Evolutionary conservation across 2,797 vertebrate genomes (phyloP).

Genomic region (Psittacula echo): DNA sequence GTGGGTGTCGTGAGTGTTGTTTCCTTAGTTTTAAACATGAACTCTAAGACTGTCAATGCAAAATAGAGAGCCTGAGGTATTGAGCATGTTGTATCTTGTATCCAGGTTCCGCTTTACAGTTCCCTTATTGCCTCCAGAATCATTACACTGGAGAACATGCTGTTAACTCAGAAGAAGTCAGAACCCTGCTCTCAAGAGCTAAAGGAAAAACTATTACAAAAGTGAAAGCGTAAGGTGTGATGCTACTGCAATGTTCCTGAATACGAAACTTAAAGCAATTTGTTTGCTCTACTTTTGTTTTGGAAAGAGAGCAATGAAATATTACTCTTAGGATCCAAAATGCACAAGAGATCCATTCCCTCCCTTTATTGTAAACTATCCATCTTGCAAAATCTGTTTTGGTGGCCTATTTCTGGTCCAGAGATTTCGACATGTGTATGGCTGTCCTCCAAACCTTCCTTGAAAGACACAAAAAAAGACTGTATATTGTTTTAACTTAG

Average conservation of each 20-base stretch:
- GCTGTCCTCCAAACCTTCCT: constrained; percentile 31
- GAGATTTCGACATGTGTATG: constrained; percentile 41
- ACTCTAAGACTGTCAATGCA: not conserved
- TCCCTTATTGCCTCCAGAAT: not conserved
- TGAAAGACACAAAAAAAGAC: not conserved
- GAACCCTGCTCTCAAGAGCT: not conserved
- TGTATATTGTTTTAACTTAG: not conserved
- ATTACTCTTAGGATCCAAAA: not conserved
- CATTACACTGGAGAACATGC: not conserved
- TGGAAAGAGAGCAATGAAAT: not conserved
- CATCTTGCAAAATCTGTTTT: constrained; percentile 30
- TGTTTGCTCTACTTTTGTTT: constrained; percentile 1
- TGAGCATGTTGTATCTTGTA: not conserved
- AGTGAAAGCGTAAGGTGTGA: not conserved
- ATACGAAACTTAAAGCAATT: not conserved
- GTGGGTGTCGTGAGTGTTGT: not conserved
- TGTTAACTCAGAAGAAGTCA: not conserved
- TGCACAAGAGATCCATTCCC: not conserved
- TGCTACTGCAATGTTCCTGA: not conserved
- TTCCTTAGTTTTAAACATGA: not conserved
- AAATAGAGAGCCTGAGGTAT: not conserved
- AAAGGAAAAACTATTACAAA: not conserved
- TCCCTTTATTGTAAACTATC: not conserved
- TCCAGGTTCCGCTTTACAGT: not conserved
- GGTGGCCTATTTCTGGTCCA: constrained; percentile 13